A percentile compares a stretch with the other conserved stretches of the same genome.
These are phyloP conservation scores for Nasonovia ribisnigri DNA, from an alignment of 2,888 invertebrate genomes.

Conservation along the genomic window DNA sequence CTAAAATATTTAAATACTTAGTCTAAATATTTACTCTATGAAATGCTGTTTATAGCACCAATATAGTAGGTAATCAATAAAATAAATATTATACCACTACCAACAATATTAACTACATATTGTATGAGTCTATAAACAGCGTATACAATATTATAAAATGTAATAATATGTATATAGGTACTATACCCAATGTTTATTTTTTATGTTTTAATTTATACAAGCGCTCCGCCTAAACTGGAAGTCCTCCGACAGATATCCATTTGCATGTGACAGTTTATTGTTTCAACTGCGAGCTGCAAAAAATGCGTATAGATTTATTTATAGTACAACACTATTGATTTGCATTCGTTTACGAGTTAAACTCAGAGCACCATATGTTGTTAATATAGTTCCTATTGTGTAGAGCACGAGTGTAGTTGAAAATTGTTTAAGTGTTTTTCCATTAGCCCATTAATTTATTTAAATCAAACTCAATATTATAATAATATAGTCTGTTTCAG, in stretches of 20 bases:
- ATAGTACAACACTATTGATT: slow-evolving; percentile 37
- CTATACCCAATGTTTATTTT: neutral
- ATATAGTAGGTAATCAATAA: neutral
- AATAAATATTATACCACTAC: neutral
- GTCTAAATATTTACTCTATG: neutral
- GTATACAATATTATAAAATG: neutral
- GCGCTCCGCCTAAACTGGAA: neutral
- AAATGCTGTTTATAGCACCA: neutral
- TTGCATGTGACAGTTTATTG: slow-evolving; percentile 45
- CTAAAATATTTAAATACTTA: neutral
- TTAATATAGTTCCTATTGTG: slow-evolving; percentile 32
- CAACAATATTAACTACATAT: neutral
- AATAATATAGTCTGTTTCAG: slow-evolving; percentile 7
- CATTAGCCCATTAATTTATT: slow-evolving; percentile 31
- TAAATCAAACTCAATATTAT: slow-evolving; percentile 18
- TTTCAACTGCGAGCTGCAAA: slow-evolving; percentile 42
- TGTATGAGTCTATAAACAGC: neutral
- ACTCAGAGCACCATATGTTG: slow-evolving; percentile 39
- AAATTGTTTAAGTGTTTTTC: slow-evolving; percentile 24
- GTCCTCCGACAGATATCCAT: neutral
- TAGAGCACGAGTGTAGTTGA: neutral
- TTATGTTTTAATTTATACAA: neutral
- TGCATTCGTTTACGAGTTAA: slow-evolving; percentile 39
- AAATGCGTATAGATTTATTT: slow-evolving; percentile 19
- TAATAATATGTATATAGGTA: neutral